A percentile compares a stretch with the other conserved stretches of the same genome.
phyloP scores from a whole-genome alignment of 2,113 vertebrate species.

The Corythornis madagascariensis region DNA sequence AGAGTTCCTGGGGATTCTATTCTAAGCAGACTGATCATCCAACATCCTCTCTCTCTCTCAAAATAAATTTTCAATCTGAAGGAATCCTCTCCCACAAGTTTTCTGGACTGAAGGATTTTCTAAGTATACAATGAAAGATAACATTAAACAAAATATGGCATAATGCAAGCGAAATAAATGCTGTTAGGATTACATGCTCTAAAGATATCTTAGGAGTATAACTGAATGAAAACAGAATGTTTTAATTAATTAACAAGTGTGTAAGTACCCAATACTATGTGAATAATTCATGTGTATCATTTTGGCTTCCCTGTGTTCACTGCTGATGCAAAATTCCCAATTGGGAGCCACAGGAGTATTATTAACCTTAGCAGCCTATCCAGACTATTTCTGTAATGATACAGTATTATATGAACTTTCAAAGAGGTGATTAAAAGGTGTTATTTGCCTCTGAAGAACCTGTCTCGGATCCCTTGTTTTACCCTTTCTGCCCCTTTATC shows the following conservation, averaged over 20 bases:
- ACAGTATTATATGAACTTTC: not conserved
- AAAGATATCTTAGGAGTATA: not conserved
- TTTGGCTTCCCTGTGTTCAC: not conserved
- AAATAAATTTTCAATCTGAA: not conserved
- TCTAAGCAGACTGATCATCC: not conserved
- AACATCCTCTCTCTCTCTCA: not conserved
- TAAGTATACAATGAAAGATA: not conserved
- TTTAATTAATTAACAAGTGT: conserved; percentile 43
- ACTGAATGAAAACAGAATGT: conserved; percentile 15
- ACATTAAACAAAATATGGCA: not conserved
- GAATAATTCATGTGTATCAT: conserved; percentile 31
- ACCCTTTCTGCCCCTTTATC: not conserved
- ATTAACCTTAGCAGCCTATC: not conserved
- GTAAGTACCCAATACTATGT: conserved; percentile 3
- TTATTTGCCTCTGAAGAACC: not conserved
- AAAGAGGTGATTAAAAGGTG: not conserved
- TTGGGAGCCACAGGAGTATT: not conserved
- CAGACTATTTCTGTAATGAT: not conserved
- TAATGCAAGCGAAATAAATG: conserved; percentile 26
- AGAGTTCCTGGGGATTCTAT: not conserved
- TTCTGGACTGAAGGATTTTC: not conserved
- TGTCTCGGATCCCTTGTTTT: not conserved
- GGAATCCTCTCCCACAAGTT: not conserved
- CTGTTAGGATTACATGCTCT: not conserved
- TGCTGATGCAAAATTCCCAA: not conserved